A percentile compares a stretch with the other conserved stretches of the same genome.
These are phyloP conservation scores for Metopia argyrocephala DNA, from an alignment of 2,888 invertebrate species.

Conservation along the genomic window DNA sequence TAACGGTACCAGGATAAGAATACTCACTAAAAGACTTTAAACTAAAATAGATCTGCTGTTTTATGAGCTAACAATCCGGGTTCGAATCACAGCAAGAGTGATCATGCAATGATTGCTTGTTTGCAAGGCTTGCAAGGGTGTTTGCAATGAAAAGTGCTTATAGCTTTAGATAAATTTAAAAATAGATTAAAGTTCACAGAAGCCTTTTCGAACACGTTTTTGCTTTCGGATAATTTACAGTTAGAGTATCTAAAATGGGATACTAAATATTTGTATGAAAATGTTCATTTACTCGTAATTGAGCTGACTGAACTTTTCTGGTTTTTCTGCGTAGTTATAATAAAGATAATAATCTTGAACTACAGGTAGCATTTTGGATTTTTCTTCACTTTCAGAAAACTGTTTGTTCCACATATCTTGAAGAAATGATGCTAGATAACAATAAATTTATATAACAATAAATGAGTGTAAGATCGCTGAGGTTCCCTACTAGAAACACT, in stretches of 20 bases:
- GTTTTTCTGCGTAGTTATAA: too few species aligned
- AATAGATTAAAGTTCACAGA: not conserved
- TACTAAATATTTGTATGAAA: constrained; percentile 6
- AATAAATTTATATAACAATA: too few species aligned
- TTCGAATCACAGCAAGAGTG: too few species aligned
- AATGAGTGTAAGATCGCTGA: not conserved
- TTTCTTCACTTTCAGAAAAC: not conserved
- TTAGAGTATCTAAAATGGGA: not conserved
- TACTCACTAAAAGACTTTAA: too few species aligned
- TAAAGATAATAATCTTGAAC: constrained; percentile 8
- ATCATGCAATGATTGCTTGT: too few species aligned
- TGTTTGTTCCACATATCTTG: constrained; percentile 10
- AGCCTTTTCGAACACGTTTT: not conserved
- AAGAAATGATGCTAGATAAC: not conserved
- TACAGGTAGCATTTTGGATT: not conserved
- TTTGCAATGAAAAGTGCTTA: too few species aligned
- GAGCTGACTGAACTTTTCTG: too few species aligned
- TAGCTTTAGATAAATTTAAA: not conserved
- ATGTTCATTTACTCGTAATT: too few species aligned
- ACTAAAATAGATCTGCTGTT: too few species aligned
- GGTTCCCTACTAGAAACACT: constrained; percentile 10
- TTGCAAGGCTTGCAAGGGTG: too few species aligned
- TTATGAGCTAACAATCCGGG: too few species aligned
- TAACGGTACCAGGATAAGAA: too few species aligned
- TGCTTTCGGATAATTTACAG: not conserved